Conservation (phyloP, 2,113 vertebrate species). For the Paramormyrops kingsleyae region DNA sequence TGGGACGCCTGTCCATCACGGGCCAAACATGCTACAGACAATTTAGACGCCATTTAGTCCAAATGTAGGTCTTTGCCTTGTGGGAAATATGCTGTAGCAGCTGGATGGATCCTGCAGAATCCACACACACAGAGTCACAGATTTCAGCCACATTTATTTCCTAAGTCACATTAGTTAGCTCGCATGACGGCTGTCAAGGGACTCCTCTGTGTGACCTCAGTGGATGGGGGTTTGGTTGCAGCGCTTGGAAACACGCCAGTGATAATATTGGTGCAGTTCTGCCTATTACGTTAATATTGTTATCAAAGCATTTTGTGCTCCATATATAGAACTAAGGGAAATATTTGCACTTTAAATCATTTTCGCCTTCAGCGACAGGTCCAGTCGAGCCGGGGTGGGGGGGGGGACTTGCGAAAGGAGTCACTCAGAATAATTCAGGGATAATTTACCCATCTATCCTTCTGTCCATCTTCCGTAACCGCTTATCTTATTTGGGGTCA, state of each 20-base stretch:
- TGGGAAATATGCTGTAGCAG: neutral
- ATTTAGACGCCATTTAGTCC: no score
- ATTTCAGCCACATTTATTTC: neutral
- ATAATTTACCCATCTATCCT: neutral
- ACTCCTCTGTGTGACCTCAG: neutral
- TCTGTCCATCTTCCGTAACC: neutral
- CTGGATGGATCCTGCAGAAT: neutral
- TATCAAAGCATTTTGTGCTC: neutral
- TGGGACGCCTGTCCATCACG: no score
- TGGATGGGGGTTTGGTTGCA: neutral
- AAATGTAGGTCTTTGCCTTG: neutral
- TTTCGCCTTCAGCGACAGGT: neutral
- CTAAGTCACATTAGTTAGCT: no score
- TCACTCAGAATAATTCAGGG: neutral
- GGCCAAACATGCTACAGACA: no score
- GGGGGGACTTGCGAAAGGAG: neutral
- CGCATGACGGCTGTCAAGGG: neutral
- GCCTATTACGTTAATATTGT: neutral
- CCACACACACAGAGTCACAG: neutral
- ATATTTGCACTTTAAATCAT: slow-evolving; percentile 4
- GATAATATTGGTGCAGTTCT: neutral
- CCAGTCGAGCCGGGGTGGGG: neutral
- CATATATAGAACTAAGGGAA: slow-evolving; percentile 1
- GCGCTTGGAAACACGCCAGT: neutral
- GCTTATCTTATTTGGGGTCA: neutral